These are phyloP conservation scores for Trichogramma dendrolimi DNA, from an alignment of 2,888 invertebrate species.

Conservation along the genomic window DNA sequence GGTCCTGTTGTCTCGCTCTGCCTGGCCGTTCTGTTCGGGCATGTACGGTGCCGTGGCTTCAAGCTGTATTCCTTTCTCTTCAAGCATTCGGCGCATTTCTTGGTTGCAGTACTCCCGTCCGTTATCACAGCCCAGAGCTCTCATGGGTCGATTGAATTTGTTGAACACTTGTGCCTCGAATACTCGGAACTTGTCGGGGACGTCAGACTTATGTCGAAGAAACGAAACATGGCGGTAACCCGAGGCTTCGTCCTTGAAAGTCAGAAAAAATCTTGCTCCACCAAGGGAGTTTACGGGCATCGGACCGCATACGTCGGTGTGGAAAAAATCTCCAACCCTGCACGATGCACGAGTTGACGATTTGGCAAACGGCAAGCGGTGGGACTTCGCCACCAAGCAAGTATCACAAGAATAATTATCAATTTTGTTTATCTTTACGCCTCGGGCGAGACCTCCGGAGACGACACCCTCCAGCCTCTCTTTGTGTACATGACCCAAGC, in stretches of 20 bases:
- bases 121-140: constrained; percentile 11
- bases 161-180: constrained; percentile 15
- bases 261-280: constrained; percentile 9
- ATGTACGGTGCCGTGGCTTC: constrained; percentile 35
- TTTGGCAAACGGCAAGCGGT: constrained; percentile 23
- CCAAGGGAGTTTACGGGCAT: constrained; percentile 10
- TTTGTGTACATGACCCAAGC: constrained; percentile 29
- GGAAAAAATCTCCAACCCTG: constrained; percentile 21
- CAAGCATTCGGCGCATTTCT: constrained; percentile 10
- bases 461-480: constrained; percentile 8
- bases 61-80: constrained; percentile 31
- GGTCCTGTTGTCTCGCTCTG: constrained; percentile 41
- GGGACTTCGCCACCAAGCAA: constrained; percentile 32
- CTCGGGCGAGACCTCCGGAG: neutral
- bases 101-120: constrained; percentile 20
- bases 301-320: constrained; percentile 19
- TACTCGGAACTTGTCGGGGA: constrained; percentile 17
- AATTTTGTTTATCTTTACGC: constrained; percentile 14
- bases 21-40: constrained; percentile 39
- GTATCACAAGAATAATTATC: constrained; percentile 31
- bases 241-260: constrained; percentile 18
- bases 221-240: constrained; percentile 14
- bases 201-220: constrained; percentile 16
- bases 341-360: constrained; percentile 1
- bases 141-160: constrained; percentile 14